phyloP scores from a whole-genome alignment of 1,140 invertebrate species.

The Acromyrmex heyeri region DNA sequence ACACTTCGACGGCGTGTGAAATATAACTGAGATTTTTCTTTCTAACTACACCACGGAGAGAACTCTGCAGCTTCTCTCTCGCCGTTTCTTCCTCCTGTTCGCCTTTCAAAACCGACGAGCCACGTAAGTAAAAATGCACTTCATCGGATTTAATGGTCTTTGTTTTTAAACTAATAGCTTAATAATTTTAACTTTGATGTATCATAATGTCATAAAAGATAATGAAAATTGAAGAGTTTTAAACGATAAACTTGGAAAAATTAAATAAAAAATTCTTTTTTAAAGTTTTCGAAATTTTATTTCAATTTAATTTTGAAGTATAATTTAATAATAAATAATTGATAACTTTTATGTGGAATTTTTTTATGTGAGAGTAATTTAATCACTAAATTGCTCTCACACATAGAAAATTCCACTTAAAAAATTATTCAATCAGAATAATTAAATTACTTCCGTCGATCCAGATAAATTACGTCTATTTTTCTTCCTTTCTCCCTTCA shows the following conservation, averaged over 20 bases:
- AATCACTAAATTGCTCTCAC: background rate
- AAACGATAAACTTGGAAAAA: background rate
- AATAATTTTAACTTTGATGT: background rate
- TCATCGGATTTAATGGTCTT: constrained; percentile 6
- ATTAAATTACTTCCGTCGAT: constrained; percentile 18
- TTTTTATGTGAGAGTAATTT: background rate
- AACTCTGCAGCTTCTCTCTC: constrained; percentile 18
- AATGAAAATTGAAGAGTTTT: background rate
- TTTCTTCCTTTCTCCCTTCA: background rate
- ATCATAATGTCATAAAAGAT: background rate
- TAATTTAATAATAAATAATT: background rate
- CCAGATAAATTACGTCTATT: background rate
- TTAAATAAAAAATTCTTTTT: background rate
- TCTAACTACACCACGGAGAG: background rate
- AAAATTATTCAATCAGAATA: background rate
- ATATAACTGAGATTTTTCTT: constrained; percentile 56
- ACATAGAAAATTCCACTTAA: no score
- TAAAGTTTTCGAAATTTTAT: background rate
- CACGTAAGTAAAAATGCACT: background rate
- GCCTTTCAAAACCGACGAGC: background rate
- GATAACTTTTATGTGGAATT: background rate
- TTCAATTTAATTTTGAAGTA: background rate
- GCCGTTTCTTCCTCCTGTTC: background rate
- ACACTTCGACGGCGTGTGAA: constrained; percentile 48
- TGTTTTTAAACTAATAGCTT: background rate